Evolutionary conservation across 35 echinoderm and acorn worm species (phyloP), one percentile per base, ranked within the genome.

Genomic region (Heliocidaris erythrogramma): DNA sequence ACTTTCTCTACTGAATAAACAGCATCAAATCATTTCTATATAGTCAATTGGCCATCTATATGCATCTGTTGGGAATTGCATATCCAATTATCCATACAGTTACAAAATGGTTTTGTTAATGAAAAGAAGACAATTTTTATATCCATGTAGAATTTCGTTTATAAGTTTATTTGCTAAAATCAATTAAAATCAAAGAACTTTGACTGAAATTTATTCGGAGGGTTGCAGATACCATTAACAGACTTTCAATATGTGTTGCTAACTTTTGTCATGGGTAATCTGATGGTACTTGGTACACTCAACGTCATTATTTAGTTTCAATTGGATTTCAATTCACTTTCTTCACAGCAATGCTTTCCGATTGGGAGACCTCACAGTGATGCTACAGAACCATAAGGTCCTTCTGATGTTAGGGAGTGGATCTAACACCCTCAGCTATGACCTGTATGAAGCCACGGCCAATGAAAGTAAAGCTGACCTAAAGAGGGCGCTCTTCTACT

Each of bases 401-500:
- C 31, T 42, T 24, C 87, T 89, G 31, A 89, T 13, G 7, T n/a
- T 89, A 17, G 87, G 87, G 24, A 89, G 87, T 32, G 87, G 87
- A 1, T 47, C 87, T 5, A 89, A 32, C 42, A 31, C 87, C 87
- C 29, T 89, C 31, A 89, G 31, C 47, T 89, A 89, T 32, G 87
- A 89, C 30, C 87, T 89, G 12, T 89, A 47, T 48, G 47, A 89
- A 89, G 87, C 87, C 31, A 89, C 18, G 6, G 31, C 31, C 4
- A 27, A 35, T 32, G 87, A 89, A n/a, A 47, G 29, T 7, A 89
- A 89, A 89, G 47, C 31, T 89, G 87, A 89, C 32, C 13, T 89
- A 47, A 31, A 89, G 87, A 89, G 47, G 87, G 87, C 87, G 2
- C 87, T 89, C 87, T 89, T 89, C 87, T 48, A 42, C 47, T 89